A percentile compares a stretch with the other conserved stretches of the same genome.
Conservation (phyloP, 2,113 vertebrate species). For the Macrotus californicus region DNA sequence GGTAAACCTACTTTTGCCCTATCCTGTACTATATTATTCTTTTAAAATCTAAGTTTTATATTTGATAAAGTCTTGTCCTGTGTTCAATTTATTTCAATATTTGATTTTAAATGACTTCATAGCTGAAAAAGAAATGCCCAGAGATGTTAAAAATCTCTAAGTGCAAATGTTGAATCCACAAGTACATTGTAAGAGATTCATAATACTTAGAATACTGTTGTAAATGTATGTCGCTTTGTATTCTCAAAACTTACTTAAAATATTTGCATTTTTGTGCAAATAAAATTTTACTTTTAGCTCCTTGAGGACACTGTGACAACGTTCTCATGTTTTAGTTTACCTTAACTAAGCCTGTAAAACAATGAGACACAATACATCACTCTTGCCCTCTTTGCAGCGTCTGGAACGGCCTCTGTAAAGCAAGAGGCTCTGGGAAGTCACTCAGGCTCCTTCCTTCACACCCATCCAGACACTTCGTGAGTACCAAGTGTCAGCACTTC, state of each 20-base stretch:
- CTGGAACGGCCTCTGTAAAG: not conserved
- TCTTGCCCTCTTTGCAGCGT: not conserved
- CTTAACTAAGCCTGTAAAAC: not conserved
- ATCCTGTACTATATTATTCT: not conserved
- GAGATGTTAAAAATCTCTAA: not conserved
- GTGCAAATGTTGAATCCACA: not conserved
- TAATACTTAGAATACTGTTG: not conserved
- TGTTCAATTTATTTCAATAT: not conserved
- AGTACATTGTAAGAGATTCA: not conserved
- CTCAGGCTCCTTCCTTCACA: not conserved
- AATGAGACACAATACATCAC: not conserved
- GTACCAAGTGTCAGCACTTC: not conserved
- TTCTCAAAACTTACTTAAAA: not conserved
- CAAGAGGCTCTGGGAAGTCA: not conserved
- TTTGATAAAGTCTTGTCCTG: not conserved
- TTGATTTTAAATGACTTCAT: not conserved
- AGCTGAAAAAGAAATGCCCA: not conserved
- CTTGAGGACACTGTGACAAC: not conserved
- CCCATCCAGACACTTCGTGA: not conserved
- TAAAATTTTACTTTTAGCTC: not conserved
- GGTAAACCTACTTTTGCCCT: not conserved
- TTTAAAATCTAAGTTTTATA: not conserved
- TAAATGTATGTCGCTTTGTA: not conserved
- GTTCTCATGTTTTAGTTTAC: not conserved
- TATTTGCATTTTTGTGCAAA: not conserved